These are phyloP conservation scores for Sphenodon punctatus DNA, from an alignment of 2,797 vertebrate species.

Conservation along the genomic window DNA sequence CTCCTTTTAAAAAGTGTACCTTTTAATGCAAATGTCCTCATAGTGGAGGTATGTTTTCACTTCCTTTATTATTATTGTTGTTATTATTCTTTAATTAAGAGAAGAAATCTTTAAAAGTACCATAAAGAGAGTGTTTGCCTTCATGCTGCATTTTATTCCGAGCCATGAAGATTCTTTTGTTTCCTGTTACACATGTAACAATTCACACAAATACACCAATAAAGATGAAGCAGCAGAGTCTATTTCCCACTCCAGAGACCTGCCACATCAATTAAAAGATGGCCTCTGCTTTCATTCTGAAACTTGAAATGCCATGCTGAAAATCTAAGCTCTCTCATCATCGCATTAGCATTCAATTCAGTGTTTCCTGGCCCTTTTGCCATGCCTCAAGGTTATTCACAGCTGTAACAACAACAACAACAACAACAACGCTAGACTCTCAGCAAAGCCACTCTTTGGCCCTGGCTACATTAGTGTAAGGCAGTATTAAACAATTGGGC, in stretches of 20 bases:
- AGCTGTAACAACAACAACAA: slow-evolving; percentile 8
- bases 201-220: slow-evolving; percentile 13
- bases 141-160: background rate
- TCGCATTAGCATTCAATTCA: slow-evolving; percentile 29
- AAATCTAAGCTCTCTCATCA: slow-evolving; percentile 42
- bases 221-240: background rate
- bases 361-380: slow-evolving; percentile 16
- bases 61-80: slow-evolving; percentile 1
- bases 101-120: background rate
- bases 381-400: slow-evolving; percentile 45
- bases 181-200: slow-evolving; percentile 29
- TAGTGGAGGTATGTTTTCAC: background rate
- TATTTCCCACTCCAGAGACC: slow-evolving; percentile 52
- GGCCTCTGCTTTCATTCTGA: slow-evolving; percentile 45
- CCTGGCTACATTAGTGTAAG: background rate
- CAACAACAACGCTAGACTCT: slow-evolving; percentile 14
- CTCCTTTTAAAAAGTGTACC: background rate
- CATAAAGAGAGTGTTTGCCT: background rate
- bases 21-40: background rate
- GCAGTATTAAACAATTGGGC: background rate
- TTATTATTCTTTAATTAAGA: background rate
- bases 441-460: background rate
- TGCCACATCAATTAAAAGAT: slow-evolving; percentile 39
- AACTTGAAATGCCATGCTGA: background rate
- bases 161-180: background rate